Percentiles rank a stretch among this genome's conserved stretches.
These are phyloP conservation scores for Oncorhynchus gorbuscha DNA, from an alignment of 2,113 vertebrate genomes.

Conservation along the genomic window DNA sequence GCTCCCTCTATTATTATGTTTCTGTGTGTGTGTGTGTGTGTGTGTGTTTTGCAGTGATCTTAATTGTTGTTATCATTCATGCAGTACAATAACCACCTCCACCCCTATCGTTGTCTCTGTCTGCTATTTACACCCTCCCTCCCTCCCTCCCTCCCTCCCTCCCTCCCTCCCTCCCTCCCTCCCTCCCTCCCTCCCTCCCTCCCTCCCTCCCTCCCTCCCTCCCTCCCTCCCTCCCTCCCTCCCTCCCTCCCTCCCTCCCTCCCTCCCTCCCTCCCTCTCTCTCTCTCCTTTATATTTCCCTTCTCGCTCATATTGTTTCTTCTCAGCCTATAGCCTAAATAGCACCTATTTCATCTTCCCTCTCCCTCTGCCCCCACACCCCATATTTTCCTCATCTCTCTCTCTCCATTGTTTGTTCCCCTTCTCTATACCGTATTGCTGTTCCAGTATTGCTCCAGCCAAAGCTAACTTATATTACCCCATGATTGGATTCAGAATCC, in stretches of 20 bases:
- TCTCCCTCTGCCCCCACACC: background rate
- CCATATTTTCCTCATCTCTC: conserved; percentile 4
- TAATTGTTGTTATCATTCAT: conserved; percentile 74
- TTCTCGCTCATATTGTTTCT: conserved; percentile 52
- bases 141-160: background rate
- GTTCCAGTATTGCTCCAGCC: conserved; percentile 43
- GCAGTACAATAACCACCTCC: conserved; percentile 65
- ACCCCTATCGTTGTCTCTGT: conserved; percentile 51
- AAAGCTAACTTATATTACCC: conserved; percentile 56
- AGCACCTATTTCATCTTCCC: conserved; percentile 44
- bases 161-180: conserved; percentile 23
- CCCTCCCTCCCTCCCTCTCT: conserved; percentile 23
- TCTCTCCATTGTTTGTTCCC: conserved; percentile 24
- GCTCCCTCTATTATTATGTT: conserved; percentile 16
- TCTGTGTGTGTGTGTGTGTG: background rate
- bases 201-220: conserved; percentile 19
- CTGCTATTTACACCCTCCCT: conserved; percentile 58
- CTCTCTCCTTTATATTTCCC: conserved; percentile 50
- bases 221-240: conserved; percentile 25
- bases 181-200: conserved; percentile 10
- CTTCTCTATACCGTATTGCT: conserved; percentile 24
- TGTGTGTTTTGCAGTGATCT: conserved; percentile 61
- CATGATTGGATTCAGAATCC: conserved; percentile 57
- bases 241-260: background rate
- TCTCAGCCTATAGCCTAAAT: conserved; percentile 63